Percentiles rank a stretch among this genome's conserved stretches.
Evolutionary conservation across 2,797 vertebrate species (phyloP).

Genomic region (Rhincodon typus): DNA sequence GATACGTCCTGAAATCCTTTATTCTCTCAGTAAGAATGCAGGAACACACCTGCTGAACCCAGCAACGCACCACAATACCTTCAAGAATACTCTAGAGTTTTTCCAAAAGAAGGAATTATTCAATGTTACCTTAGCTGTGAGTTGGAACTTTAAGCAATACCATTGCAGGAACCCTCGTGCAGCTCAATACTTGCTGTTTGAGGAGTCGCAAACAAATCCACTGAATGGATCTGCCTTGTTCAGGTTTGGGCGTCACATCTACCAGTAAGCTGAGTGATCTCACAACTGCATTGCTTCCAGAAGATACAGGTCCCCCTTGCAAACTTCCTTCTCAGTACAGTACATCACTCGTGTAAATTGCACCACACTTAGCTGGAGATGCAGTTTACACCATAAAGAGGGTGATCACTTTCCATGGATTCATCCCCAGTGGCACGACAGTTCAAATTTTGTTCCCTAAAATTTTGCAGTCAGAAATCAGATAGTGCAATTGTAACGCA

Average conservation of each 20-base stretch:
- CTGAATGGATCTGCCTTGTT: background rate
- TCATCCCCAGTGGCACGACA: background rate
- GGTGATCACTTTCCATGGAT: background rate
- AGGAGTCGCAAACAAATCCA: background rate
- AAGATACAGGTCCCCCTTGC: background rate
- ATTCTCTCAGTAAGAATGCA: background rate
- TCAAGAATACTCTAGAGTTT: background rate
- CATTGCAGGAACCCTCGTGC: background rate
- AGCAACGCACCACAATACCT: background rate
- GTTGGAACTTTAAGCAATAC: background rate
- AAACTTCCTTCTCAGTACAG: background rate
- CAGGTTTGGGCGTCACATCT: background rate
- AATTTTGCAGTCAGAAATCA: background rate
- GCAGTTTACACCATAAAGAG: background rate
- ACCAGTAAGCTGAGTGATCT: background rate
- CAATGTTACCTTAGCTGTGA: background rate
- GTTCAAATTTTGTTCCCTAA: background rate
- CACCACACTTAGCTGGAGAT: background rate
- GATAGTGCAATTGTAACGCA: background rate
- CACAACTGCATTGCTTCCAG: background rate
- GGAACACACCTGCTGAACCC: background rate
- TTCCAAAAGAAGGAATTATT: background rate
- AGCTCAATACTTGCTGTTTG: background rate
- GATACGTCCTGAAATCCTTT: background rate
- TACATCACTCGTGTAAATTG: no score